A percentile compares a stretch with the other conserved stretches of the same genome.
Conservation (phyloP, 2,113 vertebrate species). For the Odocoileus hemionus region DNA sequence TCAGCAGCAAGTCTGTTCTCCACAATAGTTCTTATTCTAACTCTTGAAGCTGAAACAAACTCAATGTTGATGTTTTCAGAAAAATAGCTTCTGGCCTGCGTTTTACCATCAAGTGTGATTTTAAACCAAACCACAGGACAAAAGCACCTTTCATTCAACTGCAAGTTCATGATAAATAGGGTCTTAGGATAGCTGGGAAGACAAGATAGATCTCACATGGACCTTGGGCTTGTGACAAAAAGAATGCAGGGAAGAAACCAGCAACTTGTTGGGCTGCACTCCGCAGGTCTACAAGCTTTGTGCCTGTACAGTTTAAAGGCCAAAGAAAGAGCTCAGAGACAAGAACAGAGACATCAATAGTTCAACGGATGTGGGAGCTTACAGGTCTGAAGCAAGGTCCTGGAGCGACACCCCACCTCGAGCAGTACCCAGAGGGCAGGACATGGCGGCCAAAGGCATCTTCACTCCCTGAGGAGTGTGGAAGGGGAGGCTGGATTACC, state of each 20-base stretch:
- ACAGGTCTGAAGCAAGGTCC: neutral
- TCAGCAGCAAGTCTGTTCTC: neutral
- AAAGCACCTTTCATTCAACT: neutral
- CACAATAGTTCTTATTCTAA: neutral
- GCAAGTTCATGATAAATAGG: neutral
- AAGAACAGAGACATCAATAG: too few relatives aligned
- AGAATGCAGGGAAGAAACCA: fast-evolving
- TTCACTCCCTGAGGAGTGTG: neutral
- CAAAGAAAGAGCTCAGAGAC: neutral
- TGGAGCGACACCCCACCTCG: neutral
- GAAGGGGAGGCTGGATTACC: neutral
- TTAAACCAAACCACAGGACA: neutral
- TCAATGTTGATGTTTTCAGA: neutral
- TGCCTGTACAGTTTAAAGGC: neutral
- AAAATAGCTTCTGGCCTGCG: neutral
- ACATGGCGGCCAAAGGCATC: neutral
- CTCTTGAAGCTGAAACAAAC: neutral
- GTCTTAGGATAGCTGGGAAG: neutral
- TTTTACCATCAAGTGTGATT: neutral
- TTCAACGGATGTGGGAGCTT: neutral
- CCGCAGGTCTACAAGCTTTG: neutral
- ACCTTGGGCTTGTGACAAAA: neutral
- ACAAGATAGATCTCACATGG: neutral
- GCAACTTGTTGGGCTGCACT: neutral
- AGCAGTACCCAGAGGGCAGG: neutral